A percentile compares a stretch with the other conserved stretches of the same genome.
phyloP scores from a whole-genome alignment of 2,888 invertebrate species.

The Tyria jacobaeae region DNA sequence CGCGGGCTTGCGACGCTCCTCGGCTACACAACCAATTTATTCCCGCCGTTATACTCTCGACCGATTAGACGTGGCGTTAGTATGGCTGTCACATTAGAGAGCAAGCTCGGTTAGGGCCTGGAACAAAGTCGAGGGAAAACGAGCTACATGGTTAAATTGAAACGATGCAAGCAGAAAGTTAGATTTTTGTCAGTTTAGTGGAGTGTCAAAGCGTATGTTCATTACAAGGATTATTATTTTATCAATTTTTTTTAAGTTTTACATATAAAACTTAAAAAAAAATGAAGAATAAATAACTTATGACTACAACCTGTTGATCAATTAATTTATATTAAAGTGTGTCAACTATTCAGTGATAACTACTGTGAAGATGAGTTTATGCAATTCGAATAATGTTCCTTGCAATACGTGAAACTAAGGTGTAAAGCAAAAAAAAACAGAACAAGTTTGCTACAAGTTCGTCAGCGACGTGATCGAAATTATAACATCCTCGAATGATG shows the following conservation, averaged over 20 bases:
- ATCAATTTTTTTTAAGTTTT: conserved; percentile 27
- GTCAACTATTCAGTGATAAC: conserved; percentile 28
- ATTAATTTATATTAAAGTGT: neutral
- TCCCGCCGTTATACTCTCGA: conserved; percentile 82
- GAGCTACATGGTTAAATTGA: conserved; percentile 82
- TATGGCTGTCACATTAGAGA: conserved; percentile 86
- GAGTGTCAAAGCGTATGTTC: conserved; percentile 66
- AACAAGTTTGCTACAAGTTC: conserved; percentile 57
- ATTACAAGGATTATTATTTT: conserved; percentile 81
- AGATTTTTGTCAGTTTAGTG: conserved; percentile 71
- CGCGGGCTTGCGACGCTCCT: conserved; percentile 82
- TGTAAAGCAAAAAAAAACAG: conserved; percentile 73
- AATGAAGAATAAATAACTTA: neutral
- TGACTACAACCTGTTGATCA: neutral
- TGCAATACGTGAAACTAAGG: conserved; percentile 75
- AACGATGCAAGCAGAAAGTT: conserved; percentile 82
- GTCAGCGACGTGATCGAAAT: conserved; percentile 42
- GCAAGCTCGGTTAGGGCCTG: conserved; percentile 88
- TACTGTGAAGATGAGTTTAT: conserved; percentile 49
- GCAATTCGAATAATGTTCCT: conserved; percentile 78
- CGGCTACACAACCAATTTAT: conserved; percentile 84
- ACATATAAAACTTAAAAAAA: too few species aligned
- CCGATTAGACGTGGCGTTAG: conserved; percentile 85
- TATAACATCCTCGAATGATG: conserved; percentile 54
- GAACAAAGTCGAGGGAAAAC: conserved; percentile 86